These are phyloP conservation scores for Mustelus asterias DNA, from an alignment of 2,113 vertebrate species.

Conservation along the genomic window DNA sequence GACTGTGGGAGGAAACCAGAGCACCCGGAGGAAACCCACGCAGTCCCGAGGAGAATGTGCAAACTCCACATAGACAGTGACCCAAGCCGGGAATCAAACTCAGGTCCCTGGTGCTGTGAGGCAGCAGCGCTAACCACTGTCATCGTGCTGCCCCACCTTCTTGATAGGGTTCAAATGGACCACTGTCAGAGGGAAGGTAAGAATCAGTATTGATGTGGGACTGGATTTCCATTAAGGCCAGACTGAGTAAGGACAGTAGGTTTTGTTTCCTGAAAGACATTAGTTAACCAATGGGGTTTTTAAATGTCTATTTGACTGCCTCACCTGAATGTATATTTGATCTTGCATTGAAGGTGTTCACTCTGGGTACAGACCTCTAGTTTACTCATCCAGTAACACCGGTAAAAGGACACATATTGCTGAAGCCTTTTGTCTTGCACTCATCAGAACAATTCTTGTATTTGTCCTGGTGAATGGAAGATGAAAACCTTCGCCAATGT, in stretches of 20 bases:
- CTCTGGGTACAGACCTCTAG: neutral
- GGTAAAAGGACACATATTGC: no score
- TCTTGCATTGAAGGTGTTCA: neutral
- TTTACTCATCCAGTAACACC: neutral
- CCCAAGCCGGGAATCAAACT: no score
- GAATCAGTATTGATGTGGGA: neutral
- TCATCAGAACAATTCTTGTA: no score
- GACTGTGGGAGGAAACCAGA: no score
- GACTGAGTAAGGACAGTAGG: neutral
- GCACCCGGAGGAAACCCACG: no score
- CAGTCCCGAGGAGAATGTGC: no score
- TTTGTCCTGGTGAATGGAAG: no score
- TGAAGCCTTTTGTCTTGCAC: no score
- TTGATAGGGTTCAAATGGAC: neutral
- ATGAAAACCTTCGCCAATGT: no score
- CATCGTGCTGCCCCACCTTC: neutral
- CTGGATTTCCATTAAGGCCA: neutral
- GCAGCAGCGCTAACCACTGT: no score
- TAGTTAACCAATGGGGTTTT: neutral
- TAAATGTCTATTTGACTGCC: neutral
- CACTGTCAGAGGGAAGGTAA: neutral
- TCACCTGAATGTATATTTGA: neutral
- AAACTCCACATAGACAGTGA: no score
- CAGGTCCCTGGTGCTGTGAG: no score
- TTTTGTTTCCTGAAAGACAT: neutral